Evolutionary conservation across 2,113 vertebrate species (phyloP), one percentile per base, ranked within the genome.

Genomic region (Lampris incognitus): DNA sequence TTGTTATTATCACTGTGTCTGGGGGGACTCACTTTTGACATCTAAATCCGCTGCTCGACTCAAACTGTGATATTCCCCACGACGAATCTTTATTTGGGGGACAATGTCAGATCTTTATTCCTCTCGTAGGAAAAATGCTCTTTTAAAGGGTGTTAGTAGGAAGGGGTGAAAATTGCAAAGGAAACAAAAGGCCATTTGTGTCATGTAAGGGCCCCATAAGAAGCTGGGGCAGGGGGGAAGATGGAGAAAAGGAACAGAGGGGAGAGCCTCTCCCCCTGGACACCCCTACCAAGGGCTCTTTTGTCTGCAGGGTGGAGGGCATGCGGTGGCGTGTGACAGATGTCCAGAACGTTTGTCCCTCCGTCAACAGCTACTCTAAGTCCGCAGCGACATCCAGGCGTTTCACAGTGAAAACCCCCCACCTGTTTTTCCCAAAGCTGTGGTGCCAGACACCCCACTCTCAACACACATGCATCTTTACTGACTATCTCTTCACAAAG

Each of bases 261-360:
- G 66, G 75, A 79, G 66, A 79, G 74, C 41, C 56, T 69, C 72
- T 72, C 68, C 58, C 70, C 24, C 42, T 37, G 56, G 40, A 74
- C 67, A 57, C 63, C 74, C 51, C 42, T 40, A 1, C 36, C 48
- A 58, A 61, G 66, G 63, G 75, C 55, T 38, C 52, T 40, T 66
- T 84, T 85, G 76, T 85, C 36, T 65, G 63, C 50, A 66, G 59
- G 77, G 63, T n/a, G 40, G 69, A 69, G 81, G 79, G 66, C 67
- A 69, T 79, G 74, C 68, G 41, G 74, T 63, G 66, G 72, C 57
- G 52, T 83, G 80, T 86, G 86, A 83, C 84, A 88, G 77, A 85
- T 81, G 78, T 77, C 82, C 57, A 0, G 76, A 54, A 55, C 81
- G 44, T 78, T 81, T 76, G 76, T 85, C 42, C 69, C 42, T 59